Evolutionary conservation across 2,113 vertebrate genomes (phyloP).

Genomic region (Serilophus lunatus): DNA sequence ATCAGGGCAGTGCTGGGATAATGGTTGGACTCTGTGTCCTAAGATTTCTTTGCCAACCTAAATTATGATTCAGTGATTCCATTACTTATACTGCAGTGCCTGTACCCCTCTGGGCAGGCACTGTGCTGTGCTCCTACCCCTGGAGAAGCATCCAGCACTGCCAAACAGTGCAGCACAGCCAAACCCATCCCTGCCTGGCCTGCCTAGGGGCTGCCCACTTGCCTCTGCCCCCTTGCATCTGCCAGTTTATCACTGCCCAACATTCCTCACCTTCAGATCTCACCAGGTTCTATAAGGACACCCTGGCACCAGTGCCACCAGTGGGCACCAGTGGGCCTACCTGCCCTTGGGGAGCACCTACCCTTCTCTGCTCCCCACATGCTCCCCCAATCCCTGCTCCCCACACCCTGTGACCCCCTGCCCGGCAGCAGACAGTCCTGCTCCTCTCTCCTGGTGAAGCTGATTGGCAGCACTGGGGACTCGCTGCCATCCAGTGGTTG

Average conservation of each 20-base stretch:
- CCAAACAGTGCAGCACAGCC: neutral
- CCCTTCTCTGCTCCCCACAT: fast-evolving
- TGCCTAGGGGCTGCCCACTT: neutral
- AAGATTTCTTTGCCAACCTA: neutral
- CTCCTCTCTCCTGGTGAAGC: neutral
- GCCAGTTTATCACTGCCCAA: too few species aligned
- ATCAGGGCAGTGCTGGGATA: neutral
- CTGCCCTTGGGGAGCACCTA: neutral
- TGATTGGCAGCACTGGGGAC: neutral
- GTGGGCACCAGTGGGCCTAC: too few species aligned
- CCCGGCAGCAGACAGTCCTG: neutral
- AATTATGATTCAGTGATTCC: neutral
- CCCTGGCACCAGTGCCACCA: neutral
- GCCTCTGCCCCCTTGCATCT: too few species aligned
- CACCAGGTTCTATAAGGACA: neutral
- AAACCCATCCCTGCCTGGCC: neutral
- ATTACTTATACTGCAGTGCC: neutral
- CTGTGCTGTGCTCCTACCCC: neutral
- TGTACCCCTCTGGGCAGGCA: too few species aligned
- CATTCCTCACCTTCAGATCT: neutral
- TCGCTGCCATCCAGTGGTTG: slow-evolving; percentile 24
- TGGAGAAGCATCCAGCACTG: neutral
- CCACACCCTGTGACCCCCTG: fast-evolving
- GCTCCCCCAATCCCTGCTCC: neutral
- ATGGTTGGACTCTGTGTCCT: neutral